phyloP scores from a whole-genome alignment of 1,140 invertebrate genomes.

The Drosophila bocqueti region DNA sequence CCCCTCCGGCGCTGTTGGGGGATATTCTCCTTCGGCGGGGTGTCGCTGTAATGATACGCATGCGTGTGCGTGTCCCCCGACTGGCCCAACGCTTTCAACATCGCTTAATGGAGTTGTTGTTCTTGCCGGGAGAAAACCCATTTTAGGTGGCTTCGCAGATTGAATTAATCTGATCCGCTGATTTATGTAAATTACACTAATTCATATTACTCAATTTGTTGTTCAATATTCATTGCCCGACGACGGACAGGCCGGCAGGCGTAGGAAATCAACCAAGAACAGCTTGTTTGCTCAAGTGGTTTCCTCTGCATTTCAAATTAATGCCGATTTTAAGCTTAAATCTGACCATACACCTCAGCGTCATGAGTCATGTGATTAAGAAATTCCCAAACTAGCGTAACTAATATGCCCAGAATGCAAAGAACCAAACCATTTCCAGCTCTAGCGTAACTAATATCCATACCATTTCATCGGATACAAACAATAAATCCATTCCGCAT shows the following conservation, averaged over 20 bases:
- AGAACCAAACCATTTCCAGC: slow-evolving; percentile 7
- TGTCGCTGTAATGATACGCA: slow-evolving; percentile 59
- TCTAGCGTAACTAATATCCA: slow-evolving; percentile 30
- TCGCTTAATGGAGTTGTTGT: slow-evolving; percentile 76
- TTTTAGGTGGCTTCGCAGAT: slow-evolving; percentile 65
- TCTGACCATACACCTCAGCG: slow-evolving; percentile 5
- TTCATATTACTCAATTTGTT: slow-evolving; percentile 81
- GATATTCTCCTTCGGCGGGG: slow-evolving; percentile 12
- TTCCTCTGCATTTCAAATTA: slow-evolving; percentile 26
- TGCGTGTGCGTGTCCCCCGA: slow-evolving; percentile 8
- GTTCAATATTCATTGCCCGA: slow-evolving; percentile 72
- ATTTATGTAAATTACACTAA: slow-evolving; percentile 84
- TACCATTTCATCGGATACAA: neutral
- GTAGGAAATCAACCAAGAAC: slow-evolving; percentile 26
- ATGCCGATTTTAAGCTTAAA: neutral
- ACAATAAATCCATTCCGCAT: neutral
- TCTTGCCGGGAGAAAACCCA: slow-evolving; percentile 42
- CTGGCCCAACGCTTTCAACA: slow-evolving; percentile 65
- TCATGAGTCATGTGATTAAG: slow-evolving; percentile 33
- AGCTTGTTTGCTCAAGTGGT: slow-evolving; percentile 49
- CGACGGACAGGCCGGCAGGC: neutral
- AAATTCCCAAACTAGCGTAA: slow-evolving; percentile 26
- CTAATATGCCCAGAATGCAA: slow-evolving; percentile 13
- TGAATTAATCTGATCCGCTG: slow-evolving; percentile 77
- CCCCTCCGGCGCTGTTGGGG: slow-evolving; percentile 12